These are phyloP conservation scores for Noctua pronuba DNA, from an alignment of 2,888 invertebrate genomes.

Conservation along the genomic window DNA sequence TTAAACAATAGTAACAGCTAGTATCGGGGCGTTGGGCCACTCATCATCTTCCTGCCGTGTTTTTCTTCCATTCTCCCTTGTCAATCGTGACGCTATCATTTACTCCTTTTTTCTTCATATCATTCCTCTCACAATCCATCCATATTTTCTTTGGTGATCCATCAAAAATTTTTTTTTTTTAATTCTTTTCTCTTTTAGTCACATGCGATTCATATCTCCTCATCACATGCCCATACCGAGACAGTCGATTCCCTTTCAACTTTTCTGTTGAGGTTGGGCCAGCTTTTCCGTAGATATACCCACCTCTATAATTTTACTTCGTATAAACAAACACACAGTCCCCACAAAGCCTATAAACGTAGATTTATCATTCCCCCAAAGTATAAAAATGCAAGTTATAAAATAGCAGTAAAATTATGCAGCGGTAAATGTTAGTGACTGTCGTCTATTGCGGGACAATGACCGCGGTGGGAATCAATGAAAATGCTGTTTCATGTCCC, in stretches of 20 bases:
- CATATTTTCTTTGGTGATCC: no score
- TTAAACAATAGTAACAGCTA: not conserved
- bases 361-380: conserved; percentile 53
- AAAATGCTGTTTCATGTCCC: conserved; percentile 68
- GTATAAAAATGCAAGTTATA: conserved; percentile 57
- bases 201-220: no score
- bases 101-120: no score
- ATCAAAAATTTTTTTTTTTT: no score
- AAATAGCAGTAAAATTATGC: conserved; percentile 66
- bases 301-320: not conserved
- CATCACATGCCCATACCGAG: no score
- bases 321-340: conserved; percentile 32
- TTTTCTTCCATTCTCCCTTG: no score
- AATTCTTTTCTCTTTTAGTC: no score
- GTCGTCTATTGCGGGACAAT: conserved; percentile 62
- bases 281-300: not conserved
- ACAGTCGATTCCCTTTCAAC: no score
- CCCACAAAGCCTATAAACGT: not conserved
- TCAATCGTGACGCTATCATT: no score
- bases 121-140: no score
- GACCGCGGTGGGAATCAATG: conserved; percentile 74
- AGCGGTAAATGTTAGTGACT: conserved; percentile 58
- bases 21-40: not conserved
- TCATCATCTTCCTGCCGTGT: no score
- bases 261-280: no score